Base-by-base conservation (phyloP, 2,113 vertebrate genomes). In the Petroica traversi region DNA sequence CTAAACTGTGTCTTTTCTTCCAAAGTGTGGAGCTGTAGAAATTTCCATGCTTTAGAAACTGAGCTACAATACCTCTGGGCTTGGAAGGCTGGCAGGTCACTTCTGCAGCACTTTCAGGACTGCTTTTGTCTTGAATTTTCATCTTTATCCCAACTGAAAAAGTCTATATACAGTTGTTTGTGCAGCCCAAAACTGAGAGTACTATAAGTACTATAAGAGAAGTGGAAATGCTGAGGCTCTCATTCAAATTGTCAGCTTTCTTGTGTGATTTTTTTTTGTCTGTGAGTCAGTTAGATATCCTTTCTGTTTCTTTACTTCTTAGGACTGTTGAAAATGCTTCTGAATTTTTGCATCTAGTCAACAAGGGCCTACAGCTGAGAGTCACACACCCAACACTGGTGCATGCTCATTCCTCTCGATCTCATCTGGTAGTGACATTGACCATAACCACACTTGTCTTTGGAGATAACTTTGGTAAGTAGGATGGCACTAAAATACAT, bases 341-440 rank as follows among this genome's bases (percentile, higher is more conserved):
- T 16, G 98, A 98, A 58, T 97, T 99, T 92, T 83, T 98, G 97
- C 96, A 96, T 72, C 85, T 99, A 4, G 94, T 99, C 41, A 92
- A 79, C 10, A 81, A 88, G 14, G 96, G 98, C 19, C 69, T 98
- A 48, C 97, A 90, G 93, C 96, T 98, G 85, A 94, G 98, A 92
- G 97, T 95, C 25, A 97, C 85, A 5, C 98, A 98, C 34, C 98
- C 98, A 89, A 99, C 98, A 2, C 85, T 98, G 14, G 96, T 99
- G 58, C 99, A 99, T 26, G 74, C 95, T 12, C 97, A 98, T 82
- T 99, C 98, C 3, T 99, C 99, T 12, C 97, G 98, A 61, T 99
- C 99, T 41, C 99, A 99, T 95, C 97, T 99, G 89, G 93, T 99
- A 3, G 91, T 99, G 34, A 99, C 98, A 0, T 91, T 99, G 84